These are phyloP conservation scores for Gordius sp. DNA, from an alignment of 2,888 invertebrate genomes.

Conservation along the genomic window DNA sequence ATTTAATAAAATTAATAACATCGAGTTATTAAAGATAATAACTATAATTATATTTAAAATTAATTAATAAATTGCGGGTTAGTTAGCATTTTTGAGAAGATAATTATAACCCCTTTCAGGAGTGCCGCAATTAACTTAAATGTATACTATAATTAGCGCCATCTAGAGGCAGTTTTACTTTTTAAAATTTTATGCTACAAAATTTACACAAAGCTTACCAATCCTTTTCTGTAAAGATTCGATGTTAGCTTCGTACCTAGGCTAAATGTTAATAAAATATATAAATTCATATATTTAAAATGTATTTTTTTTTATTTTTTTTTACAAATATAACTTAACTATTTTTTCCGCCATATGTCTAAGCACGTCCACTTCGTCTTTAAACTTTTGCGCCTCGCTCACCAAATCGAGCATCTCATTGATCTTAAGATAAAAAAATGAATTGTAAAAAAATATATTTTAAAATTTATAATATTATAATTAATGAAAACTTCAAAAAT, in stretches of 20 bases:
- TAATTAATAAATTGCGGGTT: no score
- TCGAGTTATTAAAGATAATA: no score
- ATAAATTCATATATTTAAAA: not conserved
- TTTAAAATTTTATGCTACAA: no score
- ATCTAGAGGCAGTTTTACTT: no score
- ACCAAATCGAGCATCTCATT: not conserved
- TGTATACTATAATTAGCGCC: no score
- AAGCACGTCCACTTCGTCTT: constrained; percentile 9
- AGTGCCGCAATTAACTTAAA: no score
- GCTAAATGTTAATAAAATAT: constrained; percentile 1
- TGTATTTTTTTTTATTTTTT: not conserved
- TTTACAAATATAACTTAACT: not conserved
- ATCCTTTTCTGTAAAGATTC: not conserved
- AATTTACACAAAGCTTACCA: not conserved
- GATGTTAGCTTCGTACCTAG: not conserved
- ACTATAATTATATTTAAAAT: no score
- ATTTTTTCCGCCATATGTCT: constrained; percentile 10
- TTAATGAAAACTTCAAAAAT: not conserved
- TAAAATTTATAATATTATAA: not conserved
- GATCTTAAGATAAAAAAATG: not conserved
- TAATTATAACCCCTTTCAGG: no score
- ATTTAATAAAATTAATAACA: no score
- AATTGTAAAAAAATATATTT: not conserved
- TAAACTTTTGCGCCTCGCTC: not conserved
- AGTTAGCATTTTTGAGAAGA: no score